phyloP scores from a whole-genome alignment of 2,797 vertebrate genomes.

The Onychomys leucogaster region DNA sequence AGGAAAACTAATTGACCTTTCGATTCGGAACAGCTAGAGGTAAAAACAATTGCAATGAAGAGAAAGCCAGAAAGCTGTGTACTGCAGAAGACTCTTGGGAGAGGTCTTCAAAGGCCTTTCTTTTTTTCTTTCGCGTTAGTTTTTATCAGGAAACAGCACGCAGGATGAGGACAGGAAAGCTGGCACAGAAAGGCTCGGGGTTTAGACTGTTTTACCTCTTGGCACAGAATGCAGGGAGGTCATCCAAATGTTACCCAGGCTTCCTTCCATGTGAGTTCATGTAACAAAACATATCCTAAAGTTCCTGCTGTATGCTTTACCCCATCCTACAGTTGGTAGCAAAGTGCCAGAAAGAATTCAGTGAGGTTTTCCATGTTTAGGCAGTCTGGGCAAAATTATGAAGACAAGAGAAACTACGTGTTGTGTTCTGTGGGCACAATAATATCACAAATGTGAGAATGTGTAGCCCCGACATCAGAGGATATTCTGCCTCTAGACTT shows the following conservation, averaged over 20 bases:
- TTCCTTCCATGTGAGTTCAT: background rate
- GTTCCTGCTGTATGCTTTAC: background rate
- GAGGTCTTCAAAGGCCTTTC: background rate
- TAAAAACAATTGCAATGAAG: background rate
- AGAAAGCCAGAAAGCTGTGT: background rate
- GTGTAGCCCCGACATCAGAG: background rate
- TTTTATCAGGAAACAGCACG: background rate
- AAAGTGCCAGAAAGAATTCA: background rate
- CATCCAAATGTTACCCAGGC: background rate
- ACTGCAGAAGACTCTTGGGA: background rate
- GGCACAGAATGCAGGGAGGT: background rate
- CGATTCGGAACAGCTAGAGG: background rate
- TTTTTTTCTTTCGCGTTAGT: background rate
- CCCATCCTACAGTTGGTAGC: background rate
- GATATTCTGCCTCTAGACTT: background rate
- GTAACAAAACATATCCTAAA: background rate
- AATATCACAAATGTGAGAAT: background rate
- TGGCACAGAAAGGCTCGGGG: background rate
- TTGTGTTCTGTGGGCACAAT: background rate
- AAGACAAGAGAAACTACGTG: background rate
- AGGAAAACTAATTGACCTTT: background rate
- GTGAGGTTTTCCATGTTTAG: background rate
- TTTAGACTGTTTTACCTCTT: background rate
- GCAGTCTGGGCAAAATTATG: background rate
- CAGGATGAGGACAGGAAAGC: background rate